Evolutionary conservation across 2,113 vertebrate species (phyloP).

Genomic region (Lycaon pictus): DNA sequence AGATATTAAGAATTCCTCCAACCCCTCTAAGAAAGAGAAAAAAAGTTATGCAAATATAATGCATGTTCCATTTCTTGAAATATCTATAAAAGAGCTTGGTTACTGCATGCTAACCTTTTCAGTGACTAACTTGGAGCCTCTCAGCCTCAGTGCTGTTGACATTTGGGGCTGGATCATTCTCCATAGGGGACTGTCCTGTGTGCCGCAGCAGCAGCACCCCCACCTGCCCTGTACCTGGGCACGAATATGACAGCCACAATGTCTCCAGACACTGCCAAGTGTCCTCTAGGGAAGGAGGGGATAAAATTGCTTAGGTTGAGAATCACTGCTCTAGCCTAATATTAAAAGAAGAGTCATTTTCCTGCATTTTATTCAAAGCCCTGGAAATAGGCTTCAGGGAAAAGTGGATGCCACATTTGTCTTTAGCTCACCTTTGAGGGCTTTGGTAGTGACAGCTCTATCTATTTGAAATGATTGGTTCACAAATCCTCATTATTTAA

Average conservation of each 20-base stretch:
- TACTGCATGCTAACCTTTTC: conserved; percentile 36
- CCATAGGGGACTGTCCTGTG: neutral
- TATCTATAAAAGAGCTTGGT: conserved; percentile 23
- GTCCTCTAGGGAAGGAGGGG: neutral
- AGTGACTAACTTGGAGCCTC: conserved; percentile 39
- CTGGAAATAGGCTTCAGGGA: conserved; percentile 56
- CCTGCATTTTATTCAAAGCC: conserved; percentile 62
- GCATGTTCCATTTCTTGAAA: conserved; percentile 34
- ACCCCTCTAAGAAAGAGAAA: neutral
- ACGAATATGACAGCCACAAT: conserved; percentile 16
- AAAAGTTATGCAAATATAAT: neutral
- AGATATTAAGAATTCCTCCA: conserved; percentile 51
- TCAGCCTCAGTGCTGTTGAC: neutral
- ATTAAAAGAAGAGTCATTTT: conserved; percentile 42
- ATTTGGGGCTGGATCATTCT: conserved; percentile 32
- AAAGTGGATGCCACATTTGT: conserved; percentile 54
- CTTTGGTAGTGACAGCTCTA: conserved; percentile 50
- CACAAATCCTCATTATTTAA: conserved; percentile 66
- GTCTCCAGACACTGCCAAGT: conserved; percentile 41
- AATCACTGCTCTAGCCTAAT: conserved; percentile 33
- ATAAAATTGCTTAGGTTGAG: conserved; percentile 12
- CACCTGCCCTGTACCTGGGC: neutral
- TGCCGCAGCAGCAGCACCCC: neutral
- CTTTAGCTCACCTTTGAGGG: conserved; percentile 50
- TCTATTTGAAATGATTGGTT: conserved; percentile 65